Base-by-base conservation (phyloP, 2,888 invertebrate species). In the Cremastobaeus sp. region DNA sequence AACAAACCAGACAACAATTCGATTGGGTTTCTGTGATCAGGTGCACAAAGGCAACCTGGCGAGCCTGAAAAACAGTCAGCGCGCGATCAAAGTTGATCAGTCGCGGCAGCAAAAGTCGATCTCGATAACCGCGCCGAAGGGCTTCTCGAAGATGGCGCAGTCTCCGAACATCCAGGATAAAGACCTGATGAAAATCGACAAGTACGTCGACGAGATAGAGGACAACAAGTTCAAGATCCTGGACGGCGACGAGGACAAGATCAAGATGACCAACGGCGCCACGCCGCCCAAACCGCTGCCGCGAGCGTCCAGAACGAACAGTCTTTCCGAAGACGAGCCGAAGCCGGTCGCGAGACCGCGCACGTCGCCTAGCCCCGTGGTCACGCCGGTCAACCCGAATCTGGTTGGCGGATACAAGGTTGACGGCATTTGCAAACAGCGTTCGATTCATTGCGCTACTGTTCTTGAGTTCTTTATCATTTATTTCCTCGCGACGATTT, bases 251-350 rank as follows among this genome's bases (percentile, higher is more conserved):
- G 85, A 86, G 5, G 86, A 87, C 1, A 84, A 83, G 55, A 76
- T 54, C 2, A 87, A 86, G 62, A 81, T 85, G 60, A 87, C 88
- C 60, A 88, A 89, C 72, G 86, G 86, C 0, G 82, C 83, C 0
- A 90, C 92, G 43, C 92, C 93, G 1, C 95, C 95, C 0, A 95
- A 95, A 85, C 95, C 95, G 9, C 89, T 95, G 88, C 95, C 95
- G 0, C 90, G 95, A 79, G 92, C 93, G 0, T 94, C 92, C 39
- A 89, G 92, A 80, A 90, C 92, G 35, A 91, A 91, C 81, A 92
- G 95, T 9, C 90, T 95, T 62, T 93, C 93, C 0, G 95, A 95
- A 81, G 90, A 90, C 1, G 90, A 87, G 69, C 93, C 94, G 9
- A 92, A 92, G 82, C 92, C 92, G 4, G 90, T 91, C 32, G 91